Evolutionary conservation across 1,140 invertebrate genomes (phyloP), one percentile per base, ranked within the genome.

Genomic region (Lordiphosa stackelbergi): DNA sequence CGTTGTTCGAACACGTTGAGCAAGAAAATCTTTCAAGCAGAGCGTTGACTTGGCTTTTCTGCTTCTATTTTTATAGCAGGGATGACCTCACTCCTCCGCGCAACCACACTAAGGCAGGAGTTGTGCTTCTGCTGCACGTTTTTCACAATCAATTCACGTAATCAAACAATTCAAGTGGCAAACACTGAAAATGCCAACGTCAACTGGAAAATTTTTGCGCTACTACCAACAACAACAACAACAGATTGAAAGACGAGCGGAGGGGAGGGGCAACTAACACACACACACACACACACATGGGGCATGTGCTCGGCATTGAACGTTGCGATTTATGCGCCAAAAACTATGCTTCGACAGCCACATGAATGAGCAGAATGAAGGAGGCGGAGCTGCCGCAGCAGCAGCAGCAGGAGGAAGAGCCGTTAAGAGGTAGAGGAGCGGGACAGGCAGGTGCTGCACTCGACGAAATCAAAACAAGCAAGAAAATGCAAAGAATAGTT

Each of bases 131-230:
- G 62, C 52, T 81, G 75, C 75, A 81, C 75, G 75, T 83, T 83
- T 79, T 84, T 85, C 74, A 84, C 78, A 84, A 84, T 74, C 78
- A 85, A 85, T 85, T 79, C 78, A 84, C 78, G 78, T 84, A 84
- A 84, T 84, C 78, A 84, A 84, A 84, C 78, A 84, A 84, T 84
- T 84, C 79, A 85, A 85, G 79, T 84, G 78, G 78, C 78, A 85
- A 84, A 84, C 79, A 84, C 74, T 85, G 78, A 83, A 83, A 84
- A 84, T 73, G 78, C 78, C 78, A 83, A 83, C 78, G 78, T 83
- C 78, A 83, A 83, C 78, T 84, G 78, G 69, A 84, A 85, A 85
- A 79, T 77, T 83, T 75, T 66, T 73, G 68, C 77, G 69, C 77
- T 66, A 75, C 68, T 69, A 58, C 55, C 54, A 68, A 51, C 35